These are phyloP conservation scores for Botia kubotai DNA, from an alignment of 2,797 vertebrate species.

Conservation along the genomic window DNA sequence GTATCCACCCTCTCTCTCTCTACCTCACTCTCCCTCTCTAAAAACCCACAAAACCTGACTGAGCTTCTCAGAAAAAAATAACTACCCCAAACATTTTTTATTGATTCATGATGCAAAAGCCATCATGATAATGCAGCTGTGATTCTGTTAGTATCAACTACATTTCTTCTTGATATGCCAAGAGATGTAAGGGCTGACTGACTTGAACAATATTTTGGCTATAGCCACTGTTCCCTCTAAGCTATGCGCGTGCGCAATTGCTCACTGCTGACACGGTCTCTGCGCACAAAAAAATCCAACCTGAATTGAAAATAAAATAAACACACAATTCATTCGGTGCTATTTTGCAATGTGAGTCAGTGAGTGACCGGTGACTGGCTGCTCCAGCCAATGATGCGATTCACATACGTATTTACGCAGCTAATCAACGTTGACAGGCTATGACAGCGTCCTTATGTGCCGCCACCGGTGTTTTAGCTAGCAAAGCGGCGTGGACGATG, in stretches of 20 bases:
- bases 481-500: too few relatives aligned
- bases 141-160: neutral
- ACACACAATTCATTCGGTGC: slow-evolving; percentile 2
- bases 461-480: neutral
- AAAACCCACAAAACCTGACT: neutral
- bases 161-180: neutral
- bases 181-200: slow-evolving; percentile 1
- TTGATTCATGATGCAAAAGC: neutral
- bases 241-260: too few relatives aligned
- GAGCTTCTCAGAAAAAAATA: neutral
- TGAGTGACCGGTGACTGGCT: slow-evolving; percentile 13
- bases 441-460: slow-evolving; percentile 15
- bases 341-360: slow-evolving; percentile 3
- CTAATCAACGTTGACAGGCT: slow-evolving; percentile 24
- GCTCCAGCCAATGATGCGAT: slow-evolving; percentile 26
- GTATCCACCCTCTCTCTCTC: neutral
- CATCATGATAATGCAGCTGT: neutral
- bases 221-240: neutral
- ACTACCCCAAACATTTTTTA: neutral
- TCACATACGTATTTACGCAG: slow-evolving; percentile 27
- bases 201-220: neutral
- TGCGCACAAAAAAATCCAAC: slow-evolving; percentile 19
- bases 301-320: slow-evolving; percentile 29
- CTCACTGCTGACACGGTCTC: too few relatives aligned
- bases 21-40: slow-evolving; percentile 7